Conservation (phyloP, 2,113 vertebrate species). For the Cyanistes caeruleus region DNA sequence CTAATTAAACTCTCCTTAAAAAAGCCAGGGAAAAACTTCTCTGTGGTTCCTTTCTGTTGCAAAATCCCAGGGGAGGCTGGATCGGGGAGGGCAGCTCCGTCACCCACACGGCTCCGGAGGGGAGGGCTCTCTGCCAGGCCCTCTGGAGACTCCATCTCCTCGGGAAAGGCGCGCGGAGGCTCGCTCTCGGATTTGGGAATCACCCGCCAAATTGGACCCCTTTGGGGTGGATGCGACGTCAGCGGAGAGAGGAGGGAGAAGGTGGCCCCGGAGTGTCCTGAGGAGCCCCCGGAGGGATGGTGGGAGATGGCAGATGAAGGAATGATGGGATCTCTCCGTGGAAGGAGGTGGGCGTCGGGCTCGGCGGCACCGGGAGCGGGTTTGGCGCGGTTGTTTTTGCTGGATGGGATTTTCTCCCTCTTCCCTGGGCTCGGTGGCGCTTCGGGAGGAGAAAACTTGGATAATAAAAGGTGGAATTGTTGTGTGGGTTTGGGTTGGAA, state of each 20-base stretch:
- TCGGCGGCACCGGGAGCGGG: not conserved
- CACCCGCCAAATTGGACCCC: not conserved
- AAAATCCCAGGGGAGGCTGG: not conserved
- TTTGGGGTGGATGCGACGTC: not conserved
- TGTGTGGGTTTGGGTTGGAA: not conserved
- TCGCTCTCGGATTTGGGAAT: not conserved
- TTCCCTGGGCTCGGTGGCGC: fast-evolving
- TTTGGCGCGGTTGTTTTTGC: not conserved
- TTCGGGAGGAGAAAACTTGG: not conserved
- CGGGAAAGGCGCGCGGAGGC: not conserved
- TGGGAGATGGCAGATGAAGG: not conserved
- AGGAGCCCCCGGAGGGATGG: not conserved
- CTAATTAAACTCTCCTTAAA: not conserved
- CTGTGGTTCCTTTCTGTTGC: conserved; percentile 15
- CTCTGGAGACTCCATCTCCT: not conserved
- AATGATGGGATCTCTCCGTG: not conserved
- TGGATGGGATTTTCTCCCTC: not conserved
- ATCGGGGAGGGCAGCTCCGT: not conserved
- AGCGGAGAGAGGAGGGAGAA: not conserved
- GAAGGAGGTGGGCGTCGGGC: conserved; percentile 10
- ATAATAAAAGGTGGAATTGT: not conserved
- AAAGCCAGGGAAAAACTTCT: not conserved
- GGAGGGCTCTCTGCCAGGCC: conserved; percentile 7
- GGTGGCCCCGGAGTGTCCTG: not conserved
- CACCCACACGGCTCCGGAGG: not conserved